Percentiles rank a stretch among this genome's conserved stretches.
phyloP scores from a whole-genome alignment of 1,140 invertebrate species.

The Telenomus remus region DNA sequence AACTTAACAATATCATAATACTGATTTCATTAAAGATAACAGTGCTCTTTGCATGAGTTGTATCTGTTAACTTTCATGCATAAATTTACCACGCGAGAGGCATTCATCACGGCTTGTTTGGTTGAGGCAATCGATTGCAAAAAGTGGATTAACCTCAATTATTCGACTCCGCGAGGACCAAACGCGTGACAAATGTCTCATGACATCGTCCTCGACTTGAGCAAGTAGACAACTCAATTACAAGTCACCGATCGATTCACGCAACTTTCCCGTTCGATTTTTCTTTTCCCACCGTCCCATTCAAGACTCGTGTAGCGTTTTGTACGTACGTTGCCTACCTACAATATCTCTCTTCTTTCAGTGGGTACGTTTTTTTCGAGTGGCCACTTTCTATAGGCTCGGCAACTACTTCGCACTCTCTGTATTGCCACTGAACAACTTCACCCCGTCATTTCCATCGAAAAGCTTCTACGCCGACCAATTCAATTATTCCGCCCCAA shows the following conservation, averaged over 20 bases:
- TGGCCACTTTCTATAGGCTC: constrained; percentile 40
- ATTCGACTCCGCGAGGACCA: too few species aligned
- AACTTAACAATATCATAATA: constrained; percentile 12
- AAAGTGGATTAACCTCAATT: too few species aligned
- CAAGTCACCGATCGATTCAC: too few species aligned
- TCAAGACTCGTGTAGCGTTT: constrained; percentile 32
- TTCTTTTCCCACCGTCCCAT: constrained; percentile 15
- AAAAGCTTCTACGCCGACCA: constrained; percentile 46
- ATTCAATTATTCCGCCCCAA: constrained; percentile 47
- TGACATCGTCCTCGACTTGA: too few species aligned
- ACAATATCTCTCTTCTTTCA: constrained; percentile 41
- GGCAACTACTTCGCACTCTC: constrained; percentile 34
- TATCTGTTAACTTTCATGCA: too few species aligned
- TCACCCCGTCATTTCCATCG: constrained; percentile 36
- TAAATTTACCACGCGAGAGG: too few species aligned
- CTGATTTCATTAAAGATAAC: constrained; percentile 24
- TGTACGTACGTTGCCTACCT: constrained; percentile 48
- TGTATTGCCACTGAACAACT: constrained; percentile 42
- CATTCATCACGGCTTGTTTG: too few species aligned
- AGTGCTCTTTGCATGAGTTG: too few species aligned
- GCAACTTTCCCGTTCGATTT: too few species aligned
- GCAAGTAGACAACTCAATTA: too few species aligned
- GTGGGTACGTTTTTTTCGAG: constrained; percentile 34
- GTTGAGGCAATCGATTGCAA: too few species aligned
- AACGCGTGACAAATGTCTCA: too few species aligned